Conservation (phyloP, 2,797 vertebrate species). For the Molossus alvarezi region DNA sequence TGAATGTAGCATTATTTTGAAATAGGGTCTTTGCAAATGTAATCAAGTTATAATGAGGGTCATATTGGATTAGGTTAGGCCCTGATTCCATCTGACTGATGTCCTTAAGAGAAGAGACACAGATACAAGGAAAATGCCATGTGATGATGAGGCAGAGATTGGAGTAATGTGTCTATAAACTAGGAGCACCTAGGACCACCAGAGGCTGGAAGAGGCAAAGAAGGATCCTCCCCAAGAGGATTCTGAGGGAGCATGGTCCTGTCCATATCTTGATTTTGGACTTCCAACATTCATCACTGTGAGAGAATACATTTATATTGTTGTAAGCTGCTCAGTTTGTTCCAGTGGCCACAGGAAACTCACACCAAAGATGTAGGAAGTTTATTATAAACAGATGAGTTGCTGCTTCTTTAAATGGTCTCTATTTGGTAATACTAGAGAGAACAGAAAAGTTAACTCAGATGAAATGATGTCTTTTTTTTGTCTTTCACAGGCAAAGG, state of each 20-base stretch:
- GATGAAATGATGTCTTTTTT: neutral
- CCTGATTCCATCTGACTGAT: neutral
- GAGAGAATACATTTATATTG: neutral
- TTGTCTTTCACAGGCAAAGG: conserved; percentile 93
- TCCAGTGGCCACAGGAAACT: neutral
- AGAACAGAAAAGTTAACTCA: conserved; percentile 5
- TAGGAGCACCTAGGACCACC: neutral
- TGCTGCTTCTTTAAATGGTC: neutral
- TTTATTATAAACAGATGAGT: neutral
- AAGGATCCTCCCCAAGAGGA: neutral
- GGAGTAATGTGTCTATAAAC: neutral
- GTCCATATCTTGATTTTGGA: neutral
- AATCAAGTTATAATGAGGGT: conserved; percentile 34
- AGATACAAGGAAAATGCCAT: neutral
- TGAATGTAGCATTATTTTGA: neutral
- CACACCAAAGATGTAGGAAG: neutral
- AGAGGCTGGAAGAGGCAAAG: neutral
- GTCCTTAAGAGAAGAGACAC: neutral
- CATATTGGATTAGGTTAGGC: neutral
- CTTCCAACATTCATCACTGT: neutral
- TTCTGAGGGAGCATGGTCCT: neutral
- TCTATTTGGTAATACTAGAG: neutral
- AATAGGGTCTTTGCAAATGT: conserved; percentile 42
- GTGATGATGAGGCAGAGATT: neutral
- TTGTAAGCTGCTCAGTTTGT: neutral